Evolutionary conservation across 2,797 vertebrate genomes (phyloP).

Genomic region (Hoplostethus mediterraneus): DNA sequence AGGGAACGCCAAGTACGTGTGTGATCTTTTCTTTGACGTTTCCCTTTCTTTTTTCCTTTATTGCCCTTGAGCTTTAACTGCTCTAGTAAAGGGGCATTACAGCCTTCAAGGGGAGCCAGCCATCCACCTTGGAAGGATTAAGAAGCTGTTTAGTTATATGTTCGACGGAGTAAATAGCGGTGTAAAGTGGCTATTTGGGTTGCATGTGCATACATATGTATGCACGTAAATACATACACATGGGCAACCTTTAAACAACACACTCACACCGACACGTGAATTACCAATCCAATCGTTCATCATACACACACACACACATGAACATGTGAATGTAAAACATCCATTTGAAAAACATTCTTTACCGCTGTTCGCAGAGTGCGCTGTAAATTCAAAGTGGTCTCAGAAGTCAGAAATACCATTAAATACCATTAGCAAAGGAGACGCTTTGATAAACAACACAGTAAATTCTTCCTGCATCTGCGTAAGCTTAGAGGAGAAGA

Average conservation of each 20-base stretch:
- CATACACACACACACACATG: neutral
- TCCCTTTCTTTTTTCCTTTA: slow-evolving; percentile 78
- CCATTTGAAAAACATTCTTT: slow-evolving; percentile 31
- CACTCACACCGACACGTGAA: neutral
- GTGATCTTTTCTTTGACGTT: slow-evolving; percentile 75
- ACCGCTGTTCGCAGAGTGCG: slow-evolving; percentile 8
- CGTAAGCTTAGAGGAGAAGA: too few relatives aligned
- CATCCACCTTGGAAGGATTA: slow-evolving; percentile 85
- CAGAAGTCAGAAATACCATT: slow-evolving; percentile 38
- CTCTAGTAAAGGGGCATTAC: slow-evolving; percentile 82
- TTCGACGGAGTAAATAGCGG: slow-evolving; percentile 72
- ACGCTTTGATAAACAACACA: slow-evolving; percentile 44
- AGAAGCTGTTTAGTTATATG: slow-evolving; percentile 76
- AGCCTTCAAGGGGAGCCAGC: slow-evolving; percentile 78
- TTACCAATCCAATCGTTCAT: slow-evolving; percentile 39
- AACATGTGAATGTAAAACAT: neutral
- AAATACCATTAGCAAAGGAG: slow-evolving; percentile 25
- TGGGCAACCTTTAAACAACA: slow-evolving; percentile 34
- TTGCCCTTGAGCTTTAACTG: slow-evolving; percentile 76
- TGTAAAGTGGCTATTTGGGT: slow-evolving; percentile 72
- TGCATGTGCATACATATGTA: slow-evolving; percentile 70
- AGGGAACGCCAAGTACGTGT: slow-evolving; percentile 77
- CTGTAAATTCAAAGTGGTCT: slow-evolving; percentile 35
- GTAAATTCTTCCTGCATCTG: too few relatives aligned
- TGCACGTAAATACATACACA: slow-evolving; percentile 72